A percentile compares a stretch with the other conserved stretches of the same genome.
Conservation (phyloP, 2,888 invertebrate genomes). For the Salticus scenicus region DNA sequence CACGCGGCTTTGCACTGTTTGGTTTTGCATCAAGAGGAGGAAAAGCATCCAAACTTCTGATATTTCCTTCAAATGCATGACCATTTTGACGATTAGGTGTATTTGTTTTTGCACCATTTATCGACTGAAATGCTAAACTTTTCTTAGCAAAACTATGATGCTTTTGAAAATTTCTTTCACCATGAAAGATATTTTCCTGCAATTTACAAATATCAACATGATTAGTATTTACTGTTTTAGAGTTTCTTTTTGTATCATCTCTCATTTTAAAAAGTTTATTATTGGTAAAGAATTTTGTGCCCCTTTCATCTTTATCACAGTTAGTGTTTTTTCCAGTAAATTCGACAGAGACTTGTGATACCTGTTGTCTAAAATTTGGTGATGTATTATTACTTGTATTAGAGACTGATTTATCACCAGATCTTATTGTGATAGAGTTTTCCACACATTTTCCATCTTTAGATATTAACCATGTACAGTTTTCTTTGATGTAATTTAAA, state of each 20-base stretch:
- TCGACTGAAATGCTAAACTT: background rate
- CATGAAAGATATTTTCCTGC: too few relatives aligned
- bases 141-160: background rate
- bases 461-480: conserved; percentile 44
- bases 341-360: background rate
- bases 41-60: conserved; percentile 36
- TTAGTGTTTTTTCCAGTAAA: background rate
- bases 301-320: too few relatives aligned
- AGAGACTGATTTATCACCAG: background rate
- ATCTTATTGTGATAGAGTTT: background rate
- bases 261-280: background rate
- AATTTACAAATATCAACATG: too few relatives aligned
- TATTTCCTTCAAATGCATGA: background rate
- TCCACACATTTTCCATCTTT: background rate
- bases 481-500: conserved; percentile 37
- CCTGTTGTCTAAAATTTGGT: background rate
- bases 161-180: background rate
- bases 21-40: conserved; percentile 37
- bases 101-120: background rate
- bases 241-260: too few relatives aligned
- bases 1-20: background rate
- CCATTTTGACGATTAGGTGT: background rate
- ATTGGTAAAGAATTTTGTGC: too few relatives aligned
- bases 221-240: too few relatives aligned
- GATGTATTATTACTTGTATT: background rate